A percentile compares a stretch with the other conserved stretches of the same genome.
Conservation (phyloP, 2,888 invertebrate genomes). For the Heliconius charithonia region DNA sequence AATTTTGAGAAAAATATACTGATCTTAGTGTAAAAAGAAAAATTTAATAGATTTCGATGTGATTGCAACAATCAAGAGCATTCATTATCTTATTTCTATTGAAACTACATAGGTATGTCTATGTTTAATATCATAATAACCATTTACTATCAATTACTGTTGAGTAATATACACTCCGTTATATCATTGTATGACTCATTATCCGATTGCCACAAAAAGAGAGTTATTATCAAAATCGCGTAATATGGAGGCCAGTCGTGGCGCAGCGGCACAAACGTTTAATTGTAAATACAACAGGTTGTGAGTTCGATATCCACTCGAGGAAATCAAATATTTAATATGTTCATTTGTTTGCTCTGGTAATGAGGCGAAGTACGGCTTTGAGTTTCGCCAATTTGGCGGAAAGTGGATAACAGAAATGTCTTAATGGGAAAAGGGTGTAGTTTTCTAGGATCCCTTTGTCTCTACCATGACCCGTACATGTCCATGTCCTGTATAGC, state of each 20-base stretch:
- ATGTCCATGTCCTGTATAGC: no score
- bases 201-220: not conserved
- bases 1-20: not conserved
- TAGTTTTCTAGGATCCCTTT: no score
- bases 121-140: conserved; percentile 19
- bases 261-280: no score
- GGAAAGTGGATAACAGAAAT: no score
- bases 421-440: no score
- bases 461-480: no score
- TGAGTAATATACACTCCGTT: conserved; percentile 19
- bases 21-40: not conserved
- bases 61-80: conserved; percentile 13
- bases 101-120: conserved; percentile 32
- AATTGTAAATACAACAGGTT: no score
- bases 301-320: no score
- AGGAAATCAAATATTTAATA: no score
- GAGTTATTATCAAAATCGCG: not conserved
- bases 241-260: not conserved
- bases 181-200: conserved; percentile 22
- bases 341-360: no score
- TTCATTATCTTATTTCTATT: conserved; percentile 31
- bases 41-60: not conserved
- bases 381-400: no score
- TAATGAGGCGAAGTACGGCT: no score
- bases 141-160: conserved; percentile 15